These are phyloP conservation scores for Spodoptera litura DNA, from an alignment of 1,140 invertebrate genomes.

Conservation along the genomic window DNA sequence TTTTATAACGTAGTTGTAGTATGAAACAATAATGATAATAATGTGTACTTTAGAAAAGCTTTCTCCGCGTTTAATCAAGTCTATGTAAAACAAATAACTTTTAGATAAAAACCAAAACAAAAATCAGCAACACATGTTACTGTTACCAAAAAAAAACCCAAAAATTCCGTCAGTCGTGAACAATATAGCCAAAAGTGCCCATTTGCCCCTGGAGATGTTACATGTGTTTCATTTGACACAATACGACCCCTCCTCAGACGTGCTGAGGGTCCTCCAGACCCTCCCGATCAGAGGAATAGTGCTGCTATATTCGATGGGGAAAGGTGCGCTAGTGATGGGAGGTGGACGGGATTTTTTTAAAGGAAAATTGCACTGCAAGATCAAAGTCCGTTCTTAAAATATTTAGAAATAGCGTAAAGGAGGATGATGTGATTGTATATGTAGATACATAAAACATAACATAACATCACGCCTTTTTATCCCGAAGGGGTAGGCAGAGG, in stretches of 20 bases:
- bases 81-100: too few species aligned
- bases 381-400: too few species aligned
- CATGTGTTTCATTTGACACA: slow-evolving; percentile 52
- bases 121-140: not conserved
- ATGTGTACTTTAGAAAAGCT: too few species aligned
- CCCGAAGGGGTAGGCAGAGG: too few species aligned
- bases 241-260: slow-evolving; percentile 43
- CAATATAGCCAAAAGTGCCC: slow-evolving; percentile 39
- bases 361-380: not conserved
- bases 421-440: too few species aligned
- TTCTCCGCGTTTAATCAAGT: too few species aligned
- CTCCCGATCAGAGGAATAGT: slow-evolving; percentile 43
- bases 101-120: not conserved
- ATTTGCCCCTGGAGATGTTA: slow-evolving; percentile 38
- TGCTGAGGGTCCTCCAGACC: slow-evolving; percentile 35
- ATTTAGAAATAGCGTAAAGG: too few species aligned
- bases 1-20: too few species aligned
- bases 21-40: too few species aligned
- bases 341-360: not conserved
- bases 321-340: slow-evolving; percentile 22
- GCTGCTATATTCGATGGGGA: slow-evolving; percentile 29
- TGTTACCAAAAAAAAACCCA: not conserved
- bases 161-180: slow-evolving; percentile 4
- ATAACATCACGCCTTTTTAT: too few species aligned
- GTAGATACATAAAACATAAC: too few species aligned